These are phyloP conservation scores for Neosilurus hyrtlii DNA, from an alignment of 2,797 vertebrate species.

Conservation along the genomic window DNA sequence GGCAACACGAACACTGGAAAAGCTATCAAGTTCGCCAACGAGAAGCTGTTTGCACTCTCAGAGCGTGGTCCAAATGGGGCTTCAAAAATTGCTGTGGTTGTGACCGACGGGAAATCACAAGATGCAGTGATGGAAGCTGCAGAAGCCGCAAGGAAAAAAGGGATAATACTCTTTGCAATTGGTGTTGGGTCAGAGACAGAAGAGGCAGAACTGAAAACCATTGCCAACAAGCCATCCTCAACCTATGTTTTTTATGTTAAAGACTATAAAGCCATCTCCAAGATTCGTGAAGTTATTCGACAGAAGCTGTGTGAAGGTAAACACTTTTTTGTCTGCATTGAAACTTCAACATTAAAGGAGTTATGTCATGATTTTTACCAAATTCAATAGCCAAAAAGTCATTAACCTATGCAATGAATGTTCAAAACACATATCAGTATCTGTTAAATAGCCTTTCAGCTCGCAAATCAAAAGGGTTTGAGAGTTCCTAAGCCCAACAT, in stretches of 20 bases:
- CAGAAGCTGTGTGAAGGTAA: slow-evolving; percentile 98
- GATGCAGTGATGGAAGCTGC: slow-evolving; percentile 89
- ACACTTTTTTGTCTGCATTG: background rate
- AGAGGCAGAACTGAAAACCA: slow-evolving; percentile 83
- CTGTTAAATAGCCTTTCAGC: too few relatives aligned
- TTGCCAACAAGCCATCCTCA: slow-evolving; percentile 92
- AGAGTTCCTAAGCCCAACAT: too few relatives aligned
- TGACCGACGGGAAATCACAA: slow-evolving; percentile 97
- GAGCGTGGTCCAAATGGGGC: slow-evolving; percentile 78
- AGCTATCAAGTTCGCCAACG: slow-evolving; percentile 89
- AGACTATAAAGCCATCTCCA: slow-evolving; percentile 94
- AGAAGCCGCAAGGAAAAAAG: slow-evolving; percentile 87
- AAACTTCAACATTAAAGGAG: background rate
- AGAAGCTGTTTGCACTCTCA: slow-evolving; percentile 89
- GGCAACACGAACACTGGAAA: slow-evolving; percentile 93
- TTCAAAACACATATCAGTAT: too few relatives aligned
- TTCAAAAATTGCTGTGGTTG: slow-evolving; percentile 92
- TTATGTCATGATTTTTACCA: too few relatives aligned
- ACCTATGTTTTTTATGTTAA: slow-evolving; percentile 94
- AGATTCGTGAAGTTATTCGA: slow-evolving; percentile 93
- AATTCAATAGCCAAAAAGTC: too few relatives aligned
- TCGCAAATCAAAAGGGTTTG: too few relatives aligned
- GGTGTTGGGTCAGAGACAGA: slow-evolving; percentile 91
- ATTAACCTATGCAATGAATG: too few relatives aligned
- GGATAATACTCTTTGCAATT: slow-evolving; percentile 92